Percentiles rank a stretch among this genome's conserved stretches.
These are phyloP conservation scores for Hirtodrosophila histrioides DNA, from an alignment of 2,888 invertebrate species.

Conservation along the genomic window DNA sequence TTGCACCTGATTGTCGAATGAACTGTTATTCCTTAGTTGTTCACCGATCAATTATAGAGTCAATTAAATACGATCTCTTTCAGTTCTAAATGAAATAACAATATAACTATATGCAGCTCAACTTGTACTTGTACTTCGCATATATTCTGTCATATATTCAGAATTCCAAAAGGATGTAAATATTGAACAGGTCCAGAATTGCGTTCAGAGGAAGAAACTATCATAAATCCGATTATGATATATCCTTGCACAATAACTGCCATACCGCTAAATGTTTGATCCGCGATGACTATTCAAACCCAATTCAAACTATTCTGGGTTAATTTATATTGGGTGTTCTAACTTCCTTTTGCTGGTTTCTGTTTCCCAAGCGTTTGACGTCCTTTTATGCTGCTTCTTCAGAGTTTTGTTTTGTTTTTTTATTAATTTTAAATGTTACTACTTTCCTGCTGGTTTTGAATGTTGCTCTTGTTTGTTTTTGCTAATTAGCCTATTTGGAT, in stretches of 20 bases:
- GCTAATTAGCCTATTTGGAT: constrained; percentile 59
- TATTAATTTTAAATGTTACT: constrained; percentile 31
- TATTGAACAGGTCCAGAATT: constrained; percentile 6
- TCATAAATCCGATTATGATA: constrained; percentile 1
- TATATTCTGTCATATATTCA: not conserved
- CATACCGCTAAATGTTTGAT: too few relatives aligned
- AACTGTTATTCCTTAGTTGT: constrained; percentile 58
- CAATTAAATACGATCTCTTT: constrained; percentile 23
- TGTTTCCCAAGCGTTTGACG: constrained; percentile 25
- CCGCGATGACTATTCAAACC: too few relatives aligned
- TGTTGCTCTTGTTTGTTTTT: constrained; percentile 75
- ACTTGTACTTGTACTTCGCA: constrained; percentile 6
- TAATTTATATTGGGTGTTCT: constrained; percentile 5
- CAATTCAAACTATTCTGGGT: constrained; percentile 1
- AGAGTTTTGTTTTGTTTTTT: constrained; percentile 11
- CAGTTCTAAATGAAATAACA: constrained; percentile 11
- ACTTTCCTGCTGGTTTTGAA: constrained; percentile 63
- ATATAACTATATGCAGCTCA: constrained; percentile 10
- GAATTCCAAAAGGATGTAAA: constrained; percentile 15
- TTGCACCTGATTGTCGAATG: constrained; percentile 74
- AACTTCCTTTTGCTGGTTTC: constrained; percentile 12
- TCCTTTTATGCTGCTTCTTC: constrained; percentile 36
- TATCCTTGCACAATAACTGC: not conserved
- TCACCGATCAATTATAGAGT: constrained; percentile 49
- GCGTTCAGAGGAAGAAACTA: constrained; percentile 2